Conservation (phyloP, 2,797 vertebrate genomes). For the Merluccius polli region DNA sequence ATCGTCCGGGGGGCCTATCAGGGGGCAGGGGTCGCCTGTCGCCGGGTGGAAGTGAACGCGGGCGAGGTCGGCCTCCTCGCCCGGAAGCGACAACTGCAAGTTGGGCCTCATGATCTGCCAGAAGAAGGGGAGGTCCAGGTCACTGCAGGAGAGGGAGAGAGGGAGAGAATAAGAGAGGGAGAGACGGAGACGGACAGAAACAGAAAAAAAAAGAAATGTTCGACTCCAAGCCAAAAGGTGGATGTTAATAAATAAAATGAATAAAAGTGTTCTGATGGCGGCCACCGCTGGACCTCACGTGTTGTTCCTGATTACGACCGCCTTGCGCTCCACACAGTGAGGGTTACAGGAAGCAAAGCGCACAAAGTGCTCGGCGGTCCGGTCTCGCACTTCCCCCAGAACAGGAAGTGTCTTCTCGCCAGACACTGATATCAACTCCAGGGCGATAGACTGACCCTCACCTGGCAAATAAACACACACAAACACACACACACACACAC, state of each 20-base stretch:
- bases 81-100: slow-evolving; percentile 63
- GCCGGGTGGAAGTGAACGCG: slow-evolving; percentile 64
- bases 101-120: slow-evolving; percentile 88
- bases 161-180: neutral
- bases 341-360: slow-evolving; percentile 80
- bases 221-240: too few relatives aligned
- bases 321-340: slow-evolving; percentile 64
- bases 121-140: slow-evolving; percentile 83
- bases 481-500: slow-evolving; percentile 1
- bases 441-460: slow-evolving; percentile 74
- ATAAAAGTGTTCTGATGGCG: neutral
- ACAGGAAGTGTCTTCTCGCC: slow-evolving; percentile 66
- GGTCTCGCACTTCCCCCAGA: slow-evolving; percentile 72
- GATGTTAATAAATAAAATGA: too few relatives aligned
- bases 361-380: slow-evolving; percentile 78
- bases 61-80: slow-evolving; percentile 49
- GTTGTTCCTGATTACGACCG: slow-evolving; percentile 78
- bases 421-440: slow-evolving; percentile 79
- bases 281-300: slow-evolving; percentile 68
- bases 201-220: neutral
- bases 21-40: too few relatives aligned
- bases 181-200: neutral
- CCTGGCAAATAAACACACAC: slow-evolving; percentile 65
- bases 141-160: slow-evolving; percentile 60
- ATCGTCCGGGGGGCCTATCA: too few relatives aligned